phyloP scores from a whole-genome alignment of 1,140 invertebrate genomes.

The Dendroctonus ponderosae region DNA sequence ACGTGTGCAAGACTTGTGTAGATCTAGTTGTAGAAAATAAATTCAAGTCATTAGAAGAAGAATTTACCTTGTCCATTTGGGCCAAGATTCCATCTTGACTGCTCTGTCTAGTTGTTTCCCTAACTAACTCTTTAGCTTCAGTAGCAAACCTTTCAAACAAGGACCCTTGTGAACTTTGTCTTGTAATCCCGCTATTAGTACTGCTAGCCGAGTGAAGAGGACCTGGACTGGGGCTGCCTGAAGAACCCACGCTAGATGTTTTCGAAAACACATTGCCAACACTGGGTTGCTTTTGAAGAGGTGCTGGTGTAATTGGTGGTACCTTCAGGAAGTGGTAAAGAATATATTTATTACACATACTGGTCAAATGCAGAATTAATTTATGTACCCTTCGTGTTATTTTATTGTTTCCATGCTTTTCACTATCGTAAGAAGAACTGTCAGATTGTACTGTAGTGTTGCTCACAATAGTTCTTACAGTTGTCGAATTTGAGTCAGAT shows the following conservation, averaged over 20 bases:
- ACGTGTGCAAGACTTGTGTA: no score
- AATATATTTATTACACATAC: background rate
- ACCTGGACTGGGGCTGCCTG: constrained; percentile 49
- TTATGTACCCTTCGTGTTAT: constrained; percentile 38
- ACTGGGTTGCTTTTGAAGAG: constrained; percentile 61
- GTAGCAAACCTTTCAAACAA: constrained; percentile 81
- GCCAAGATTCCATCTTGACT: constrained; percentile 86
- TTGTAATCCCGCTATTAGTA: constrained; percentile 55
- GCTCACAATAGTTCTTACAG: constrained; percentile 66
- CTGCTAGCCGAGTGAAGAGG: constrained; percentile 44
- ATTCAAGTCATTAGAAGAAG: background rate
- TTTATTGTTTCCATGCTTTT: constrained; percentile 50
- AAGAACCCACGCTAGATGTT: constrained; percentile 63
- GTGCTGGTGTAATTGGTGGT: constrained; percentile 41
- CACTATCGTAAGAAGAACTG: constrained; percentile 48
- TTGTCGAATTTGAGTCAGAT: constrained; percentile 72
- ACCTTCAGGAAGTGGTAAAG: constrained; percentile 31
- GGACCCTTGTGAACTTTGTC: constrained; percentile 78
- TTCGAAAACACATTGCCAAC: constrained; percentile 64
- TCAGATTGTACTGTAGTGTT: constrained; percentile 54
- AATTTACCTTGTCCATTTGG: constrained; percentile 80
- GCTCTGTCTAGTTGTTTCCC: constrained; percentile 81
- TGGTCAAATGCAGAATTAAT: background rate
- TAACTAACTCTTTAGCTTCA: constrained; percentile 82
- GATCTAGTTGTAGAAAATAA: no score